Percentiles rank a stretch among this genome's conserved stretches.
These are phyloP conservation scores for Actias luna DNA, from an alignment of 2,888 invertebrate genomes.

Conservation along the genomic window DNA sequence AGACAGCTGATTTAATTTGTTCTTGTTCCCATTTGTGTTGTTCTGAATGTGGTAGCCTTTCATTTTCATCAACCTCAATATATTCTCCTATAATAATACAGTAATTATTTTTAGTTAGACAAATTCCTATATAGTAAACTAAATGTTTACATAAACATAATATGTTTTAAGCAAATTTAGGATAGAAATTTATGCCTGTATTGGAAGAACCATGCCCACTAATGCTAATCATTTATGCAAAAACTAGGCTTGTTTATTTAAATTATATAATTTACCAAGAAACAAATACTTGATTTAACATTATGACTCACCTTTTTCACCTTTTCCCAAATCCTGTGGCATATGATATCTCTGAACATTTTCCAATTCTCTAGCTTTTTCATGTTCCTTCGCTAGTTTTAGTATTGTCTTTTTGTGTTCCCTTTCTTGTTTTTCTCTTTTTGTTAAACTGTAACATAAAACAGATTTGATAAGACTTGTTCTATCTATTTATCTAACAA, in stretches of 20 bases:
- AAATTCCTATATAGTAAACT: too few species aligned
- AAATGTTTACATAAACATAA: too few species aligned
- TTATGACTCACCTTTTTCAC: conserved; percentile 78
- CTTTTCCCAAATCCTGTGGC: conserved; percentile 93
- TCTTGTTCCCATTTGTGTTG: conserved; percentile 99
- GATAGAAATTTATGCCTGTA: too few species aligned
- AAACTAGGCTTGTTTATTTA: not conserved
- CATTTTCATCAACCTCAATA: conserved; percentile 92
- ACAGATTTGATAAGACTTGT: not conserved
- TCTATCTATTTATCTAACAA: not conserved
- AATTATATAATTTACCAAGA: not conserved
- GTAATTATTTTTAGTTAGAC: not conserved
- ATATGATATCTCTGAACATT: conserved; percentile 96
- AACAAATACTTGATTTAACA: not conserved
- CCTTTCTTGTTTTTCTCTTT: conserved; percentile 91
- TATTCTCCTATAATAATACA: conserved; percentile 82
- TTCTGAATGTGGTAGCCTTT: conserved; percentile 91
- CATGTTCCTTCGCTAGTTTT: conserved; percentile 96
- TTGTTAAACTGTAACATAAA: conserved; percentile 86
- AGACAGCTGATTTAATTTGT: conserved; percentile 95
- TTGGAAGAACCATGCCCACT: too few species aligned
- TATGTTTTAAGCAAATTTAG: too few species aligned
- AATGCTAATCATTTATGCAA: not conserved
- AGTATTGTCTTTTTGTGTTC: conserved; percentile 95
- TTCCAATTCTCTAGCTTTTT: conserved; percentile 95